Percentiles rank a stretch among this genome's conserved stretches.
Evolutionary conservation across 2,797 vertebrate species (phyloP).

Genomic region (Dendrocincla tyrannina): DNA sequence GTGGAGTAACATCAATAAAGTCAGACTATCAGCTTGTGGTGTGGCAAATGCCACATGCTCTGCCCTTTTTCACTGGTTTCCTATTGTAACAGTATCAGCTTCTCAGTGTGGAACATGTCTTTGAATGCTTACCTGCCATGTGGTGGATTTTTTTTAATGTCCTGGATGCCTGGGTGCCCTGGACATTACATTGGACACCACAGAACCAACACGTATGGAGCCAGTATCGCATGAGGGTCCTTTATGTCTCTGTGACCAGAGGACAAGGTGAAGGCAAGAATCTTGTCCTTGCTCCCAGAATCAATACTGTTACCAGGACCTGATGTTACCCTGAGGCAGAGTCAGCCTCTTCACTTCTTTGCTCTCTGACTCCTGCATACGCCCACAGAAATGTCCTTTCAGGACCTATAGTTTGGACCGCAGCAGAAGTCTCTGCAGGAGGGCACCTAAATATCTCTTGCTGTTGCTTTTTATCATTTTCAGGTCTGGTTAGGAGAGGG

Average conservation of each 20-base stretch:
- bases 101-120: not conserved
- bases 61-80: not conserved
- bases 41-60: not conserved
- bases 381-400: not conserved
- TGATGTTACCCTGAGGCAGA: accelerated
- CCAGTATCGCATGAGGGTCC: not conserved
- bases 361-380: not conserved
- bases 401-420: not conserved
- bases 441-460: not conserved
- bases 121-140: not conserved
- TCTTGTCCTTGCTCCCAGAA: not conserved
- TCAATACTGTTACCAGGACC: not conserved
- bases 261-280: not conserved
- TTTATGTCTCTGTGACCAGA: not conserved
- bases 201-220: not conserved
- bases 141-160: not conserved
- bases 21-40: not conserved
- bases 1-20: accelerated
- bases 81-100: not conserved
- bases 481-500: not conserved
- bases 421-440: not conserved
- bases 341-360: not conserved
- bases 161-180: not conserved
- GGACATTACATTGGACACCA: not conserved
- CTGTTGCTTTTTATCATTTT: not conserved